Evolutionary conservation across 2,888 invertebrate genomes (phyloP), one percentile per base, ranked within the genome.

Genomic region (Ophion ventricosus): DNA sequence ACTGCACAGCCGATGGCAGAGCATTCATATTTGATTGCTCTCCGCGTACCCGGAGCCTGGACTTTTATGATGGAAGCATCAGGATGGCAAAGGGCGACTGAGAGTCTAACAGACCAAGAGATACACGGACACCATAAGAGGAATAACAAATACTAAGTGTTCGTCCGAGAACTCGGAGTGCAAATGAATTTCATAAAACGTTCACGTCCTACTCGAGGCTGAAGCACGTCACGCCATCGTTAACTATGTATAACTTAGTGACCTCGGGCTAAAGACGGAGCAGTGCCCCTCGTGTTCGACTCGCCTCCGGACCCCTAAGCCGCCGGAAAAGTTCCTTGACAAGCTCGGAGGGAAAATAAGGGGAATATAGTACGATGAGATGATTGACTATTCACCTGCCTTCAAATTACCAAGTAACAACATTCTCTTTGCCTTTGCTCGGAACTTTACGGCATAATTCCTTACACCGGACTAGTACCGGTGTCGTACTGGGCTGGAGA

Each of bases 131-230:
- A 63, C 49, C 59, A 23, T 20, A 49, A 69, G 54, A n/a, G 29
- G 67, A 63, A 43, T 43, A 43, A 66, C n/a, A 26, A 17, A 56
- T 10, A 56, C 8, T 57, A 25, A 7, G 17, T 40, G 49, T 25
- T 17, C 29, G 72, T 66, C 49, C 17, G 35, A 76, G 56, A 72
- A 72, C 77, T 72, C 25, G 35, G 49, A 64, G 72, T 57, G 66
- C 29, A 59, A 26, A 82, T 82, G 64, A 77, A 82, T 82, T 82
- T 77, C 49, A 82, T 82, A 82, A 82, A 82, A 77, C 54, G 43
- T 82, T 72, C 76, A 26, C 77, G 77, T 77, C 54, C 25, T 35
- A 59, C 72, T 73, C 72, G n/a, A 57, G 63, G 72, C 64, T 54
- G 54, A 57, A 57, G 20, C 76, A 17, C 49, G 49, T 49, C 40